Evolutionary conservation across 30 jellyfish, hydroid and myxozoan species (phyloP).

Genomic region (Aurelia sp.): DNA sequence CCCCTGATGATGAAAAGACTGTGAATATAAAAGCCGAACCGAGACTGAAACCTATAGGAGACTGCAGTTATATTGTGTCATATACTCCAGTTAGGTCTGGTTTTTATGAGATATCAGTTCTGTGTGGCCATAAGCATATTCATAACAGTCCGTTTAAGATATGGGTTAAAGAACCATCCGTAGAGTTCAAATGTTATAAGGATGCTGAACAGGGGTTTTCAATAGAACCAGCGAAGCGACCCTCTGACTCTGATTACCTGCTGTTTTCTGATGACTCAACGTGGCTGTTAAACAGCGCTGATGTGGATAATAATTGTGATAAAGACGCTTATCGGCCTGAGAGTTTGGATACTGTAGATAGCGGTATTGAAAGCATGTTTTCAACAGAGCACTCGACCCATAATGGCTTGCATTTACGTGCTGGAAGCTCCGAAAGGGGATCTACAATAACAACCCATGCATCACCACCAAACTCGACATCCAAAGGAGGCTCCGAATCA

Average conservation of each 20-base stretch:
- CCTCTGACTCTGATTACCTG: slow-evolving; percentile 19
- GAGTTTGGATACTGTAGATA: slow-evolving; percentile 39
- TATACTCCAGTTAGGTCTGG: slow-evolving; percentile 96
- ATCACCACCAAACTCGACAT: slow-evolving; percentile 34
- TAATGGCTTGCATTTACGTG: background rate
- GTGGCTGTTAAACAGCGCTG: background rate
- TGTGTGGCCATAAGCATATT: slow-evolving; percentile 80
- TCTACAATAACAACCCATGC: background rate
- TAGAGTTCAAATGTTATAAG: slow-evolving; percentile 22
- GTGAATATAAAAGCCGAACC: slow-evolving; percentile 77
- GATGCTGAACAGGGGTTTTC: slow-evolving; percentile 36
- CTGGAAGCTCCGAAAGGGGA: slow-evolving; percentile 41
- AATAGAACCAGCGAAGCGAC: slow-evolving; percentile 53
- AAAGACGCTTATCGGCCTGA: slow-evolving; percentile 14
- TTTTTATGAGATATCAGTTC: slow-evolving; percentile 62
- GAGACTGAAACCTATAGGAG: slow-evolving; percentile 78
- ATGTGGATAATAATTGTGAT: background rate
- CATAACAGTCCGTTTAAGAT: slow-evolving; percentile 86
- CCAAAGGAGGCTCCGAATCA: slow-evolving; percentile 34
- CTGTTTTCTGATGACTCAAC: slow-evolving; percentile 20
- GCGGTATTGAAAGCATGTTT: slow-evolving; percentile 41
- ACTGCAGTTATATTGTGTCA: slow-evolving; percentile 74
- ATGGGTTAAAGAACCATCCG: slow-evolving; percentile 56
- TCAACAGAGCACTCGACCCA: background rate
- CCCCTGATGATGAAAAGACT: slow-evolving; percentile 71